Percentiles rank a stretch among this genome's conserved stretches.
phyloP scores from a whole-genome alignment of 2,888 invertebrate species.

The Drosophila recens region DNA sequence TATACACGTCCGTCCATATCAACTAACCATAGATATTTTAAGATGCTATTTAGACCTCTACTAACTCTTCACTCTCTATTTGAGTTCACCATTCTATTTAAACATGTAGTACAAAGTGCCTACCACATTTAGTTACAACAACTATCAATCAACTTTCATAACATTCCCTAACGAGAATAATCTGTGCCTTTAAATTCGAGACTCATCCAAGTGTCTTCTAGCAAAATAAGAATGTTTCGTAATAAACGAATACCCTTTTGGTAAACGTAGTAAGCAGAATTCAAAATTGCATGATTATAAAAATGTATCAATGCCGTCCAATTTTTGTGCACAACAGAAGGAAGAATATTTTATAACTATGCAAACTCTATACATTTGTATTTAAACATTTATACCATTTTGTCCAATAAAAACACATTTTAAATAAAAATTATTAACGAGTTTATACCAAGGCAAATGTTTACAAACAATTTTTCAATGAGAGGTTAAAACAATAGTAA shows the following conservation, averaged over 20 bases:
- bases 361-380: conserved; percentile 62
- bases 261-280: conserved; percentile 14
- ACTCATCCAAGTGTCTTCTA: conserved; percentile 69
- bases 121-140: conserved; percentile 29
- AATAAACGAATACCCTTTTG: conserved; percentile 48
- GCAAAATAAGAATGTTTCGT: conserved; percentile 45
- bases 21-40: conserved; percentile 61
- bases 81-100: conserved; percentile 21
- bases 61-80: conserved; percentile 47
- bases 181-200: conserved; percentile 60
- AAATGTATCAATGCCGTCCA: conserved; percentile 3
- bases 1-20: conserved; percentile 18
- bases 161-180: conserved; percentile 29
- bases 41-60: conserved; percentile 26
- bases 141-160: conserved; percentile 25
- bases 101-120: conserved; percentile 62
- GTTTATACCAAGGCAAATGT: neutral
- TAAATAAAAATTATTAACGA: conserved; percentile 9
- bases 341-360: conserved; percentile 31
- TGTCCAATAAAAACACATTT: conserved; percentile 36
- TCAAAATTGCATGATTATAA: neutral
- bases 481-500: neutral
- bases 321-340: conserved; percentile 21
- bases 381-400: conserved; percentile 40
- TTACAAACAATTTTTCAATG: neutral